phyloP scores from a whole-genome alignment of 1,140 invertebrate genomes.

The Cydia splendana region DNA sequence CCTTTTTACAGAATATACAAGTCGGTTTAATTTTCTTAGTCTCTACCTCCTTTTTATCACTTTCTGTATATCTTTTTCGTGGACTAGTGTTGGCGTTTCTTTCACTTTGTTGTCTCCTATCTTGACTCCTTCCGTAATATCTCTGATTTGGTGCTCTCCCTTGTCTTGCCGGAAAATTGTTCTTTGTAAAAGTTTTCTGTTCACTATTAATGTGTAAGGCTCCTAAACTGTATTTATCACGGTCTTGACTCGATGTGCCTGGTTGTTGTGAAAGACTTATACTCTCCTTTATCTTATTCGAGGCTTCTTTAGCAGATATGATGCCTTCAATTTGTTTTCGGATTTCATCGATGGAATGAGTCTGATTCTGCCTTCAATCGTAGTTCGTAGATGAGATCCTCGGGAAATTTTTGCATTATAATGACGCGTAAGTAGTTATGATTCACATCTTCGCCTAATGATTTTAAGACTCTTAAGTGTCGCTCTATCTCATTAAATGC shows the following conservation, averaged over 20 bases:
- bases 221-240: background rate
- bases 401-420: conserved; percentile 22
- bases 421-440: conserved; percentile 38
- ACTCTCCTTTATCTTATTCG: background rate
- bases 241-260: background rate
- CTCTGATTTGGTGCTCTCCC: background rate
- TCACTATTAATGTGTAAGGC: conserved; percentile 19
- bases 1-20: conserved; percentile 29
- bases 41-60: background rate
- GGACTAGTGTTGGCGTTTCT: background rate
- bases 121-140: background rate
- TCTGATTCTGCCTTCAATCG: background rate
- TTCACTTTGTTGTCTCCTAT: background rate
- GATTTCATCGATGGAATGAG: background rate
- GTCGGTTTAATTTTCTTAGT: conserved; percentile 10
- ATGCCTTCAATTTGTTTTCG: background rate
- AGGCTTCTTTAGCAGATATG: background rate
- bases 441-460: conserved; percentile 38
- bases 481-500: conserved; percentile 38
- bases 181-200: background rate
- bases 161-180: background rate
- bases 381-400: conserved; percentile 14
- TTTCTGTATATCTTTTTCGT: background rate
- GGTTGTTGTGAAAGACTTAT: background rate
- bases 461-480: conserved; percentile 37